Conservation (phyloP, 2,888 invertebrate species). For the Furcula furcula region DNA sequence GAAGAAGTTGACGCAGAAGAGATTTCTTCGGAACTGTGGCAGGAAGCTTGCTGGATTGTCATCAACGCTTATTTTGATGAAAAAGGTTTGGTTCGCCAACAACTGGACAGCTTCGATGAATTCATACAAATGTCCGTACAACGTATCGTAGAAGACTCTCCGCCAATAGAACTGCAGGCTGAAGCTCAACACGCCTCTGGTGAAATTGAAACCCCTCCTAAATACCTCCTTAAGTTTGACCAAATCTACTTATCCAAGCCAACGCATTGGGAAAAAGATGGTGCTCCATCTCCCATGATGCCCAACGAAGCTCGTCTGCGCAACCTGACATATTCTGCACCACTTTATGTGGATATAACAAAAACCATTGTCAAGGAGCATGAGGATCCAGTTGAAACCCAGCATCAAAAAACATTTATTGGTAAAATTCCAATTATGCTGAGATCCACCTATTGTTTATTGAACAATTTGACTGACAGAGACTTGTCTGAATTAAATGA, state of each 20-base stretch:
- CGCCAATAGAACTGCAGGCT: constrained; percentile 97
- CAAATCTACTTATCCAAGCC: constrained; percentile 99
- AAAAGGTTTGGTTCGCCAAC: constrained; percentile 99
- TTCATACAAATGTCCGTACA: constrained; percentile 99
- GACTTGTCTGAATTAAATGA: constrained; percentile 99
- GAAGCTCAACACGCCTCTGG: constrained; percentile 98
- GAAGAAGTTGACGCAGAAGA: constrained; percentile 96
- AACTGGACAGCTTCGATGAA: constrained; percentile 99
- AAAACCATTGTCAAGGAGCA: constrained; percentile 97
- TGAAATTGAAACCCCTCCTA: constrained; percentile 94
- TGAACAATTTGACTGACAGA: constrained; percentile 97
- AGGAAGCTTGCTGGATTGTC: constrained; percentile 99
- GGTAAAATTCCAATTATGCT: constrained; percentile 99
- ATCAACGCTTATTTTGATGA: constrained; percentile 99
- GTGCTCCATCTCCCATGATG: constrained; percentile 99
- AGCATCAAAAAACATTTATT: constrained; percentile 88
- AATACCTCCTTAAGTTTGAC: constrained; percentile 97
- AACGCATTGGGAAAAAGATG: constrained; percentile 99
- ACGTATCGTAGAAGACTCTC: constrained; percentile 99
- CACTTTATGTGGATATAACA: constrained; percentile 98
- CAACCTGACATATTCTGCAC: constrained; percentile 98
- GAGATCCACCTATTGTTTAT: constrained; percentile 97
- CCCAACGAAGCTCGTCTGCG: constrained; percentile 99
- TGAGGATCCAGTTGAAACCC: constrained; percentile 92
- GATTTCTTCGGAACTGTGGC: constrained; percentile 99